Base-by-base conservation (phyloP, 2,888 invertebrate genomes). In the Heteromurus nitidus region DNA sequence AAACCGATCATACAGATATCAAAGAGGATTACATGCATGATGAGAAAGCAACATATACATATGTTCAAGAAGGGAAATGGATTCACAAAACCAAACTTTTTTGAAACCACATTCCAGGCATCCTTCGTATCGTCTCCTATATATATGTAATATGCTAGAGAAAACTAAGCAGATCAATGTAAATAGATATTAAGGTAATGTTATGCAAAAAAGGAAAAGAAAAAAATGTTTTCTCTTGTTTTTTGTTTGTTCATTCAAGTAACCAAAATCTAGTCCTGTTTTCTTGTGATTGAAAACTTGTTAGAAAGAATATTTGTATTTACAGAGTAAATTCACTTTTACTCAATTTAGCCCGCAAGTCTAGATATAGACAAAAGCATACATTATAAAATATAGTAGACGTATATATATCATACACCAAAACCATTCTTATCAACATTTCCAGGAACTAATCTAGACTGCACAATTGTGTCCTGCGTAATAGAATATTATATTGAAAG, bases 1-100 rank as follows among this genome's bases (percentile, higher is more conserved):
- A 55, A 72, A 69, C 47, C 76, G 80, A 80, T 80, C 80, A 80
- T 60, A 76, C 68, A 47, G 62, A 76, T 76, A 76, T 76, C 76
- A 76, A 73, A 70, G 72, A 70, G 50, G 65, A 80, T 65, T 42
- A 72, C 72, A 67, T n/a, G n/a, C n/a, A n/a, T 53, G 65, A 53
- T 30, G 53, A 77, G n/a, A 68, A 70, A 62, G n/a, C n/a, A n/a
- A 62, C 47, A 67, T 75, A 65, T 70, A 79, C 72, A 64, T 55
- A 62, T 67, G 68, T 50, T 44, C 20, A 64, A 55, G 68, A 67
- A 58, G 36, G 60, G 26, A 65, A 70, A 36, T 36, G 13, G 36
- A 36, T 36, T 5, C 20, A 20, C 9, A 24, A 58, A 58, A 24
- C 24, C 7, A 20, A 58, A 58, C 24, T 7, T 24, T 20, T 65